phyloP scores from a whole-genome alignment of 2,888 invertebrate genomes.

The Cosmorhoe ocellata region DNA sequence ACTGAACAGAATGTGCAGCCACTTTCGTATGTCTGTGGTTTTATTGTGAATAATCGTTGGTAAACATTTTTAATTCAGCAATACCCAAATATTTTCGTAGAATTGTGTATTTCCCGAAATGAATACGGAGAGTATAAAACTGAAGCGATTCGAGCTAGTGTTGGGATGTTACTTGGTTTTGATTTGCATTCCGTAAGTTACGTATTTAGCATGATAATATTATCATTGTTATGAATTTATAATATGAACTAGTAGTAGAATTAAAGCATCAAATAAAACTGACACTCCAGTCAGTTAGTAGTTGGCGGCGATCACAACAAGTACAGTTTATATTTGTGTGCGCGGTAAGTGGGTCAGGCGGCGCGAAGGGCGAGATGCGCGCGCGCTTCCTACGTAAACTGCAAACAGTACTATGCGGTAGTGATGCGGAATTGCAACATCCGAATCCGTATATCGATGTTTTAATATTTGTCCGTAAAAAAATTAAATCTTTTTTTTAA shows the following conservation, averaged over 20 bases:
- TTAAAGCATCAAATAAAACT: slow-evolving; percentile 11
- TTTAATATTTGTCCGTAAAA: neutral
- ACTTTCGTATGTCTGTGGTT: slow-evolving; percentile 20
- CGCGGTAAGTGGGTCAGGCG: slow-evolving; percentile 59
- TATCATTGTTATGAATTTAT: neutral
- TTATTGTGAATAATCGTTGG: neutral
- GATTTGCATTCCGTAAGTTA: too few relatives aligned
- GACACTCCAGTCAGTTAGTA: slow-evolving; percentile 25
- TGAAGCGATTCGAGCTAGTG: too few relatives aligned
- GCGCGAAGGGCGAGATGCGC: slow-evolving; percentile 64
- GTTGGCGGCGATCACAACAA: slow-evolving; percentile 36
- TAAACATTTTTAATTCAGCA: too few relatives aligned
- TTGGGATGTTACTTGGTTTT: too few relatives aligned
- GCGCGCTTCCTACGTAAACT: slow-evolving; percentile 58
- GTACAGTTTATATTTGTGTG: slow-evolving; percentile 44
- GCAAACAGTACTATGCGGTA: slow-evolving; percentile 36
- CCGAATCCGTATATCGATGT: slow-evolving; percentile 25
- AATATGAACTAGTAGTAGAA: neutral
- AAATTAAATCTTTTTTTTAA: neutral
- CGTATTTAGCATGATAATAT: too few relatives aligned
- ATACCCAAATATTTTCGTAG: too few relatives aligned
- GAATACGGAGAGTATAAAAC: too few relatives aligned
- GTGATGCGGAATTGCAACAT: slow-evolving; percentile 39
- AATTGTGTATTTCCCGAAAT: too few relatives aligned
- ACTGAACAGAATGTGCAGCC: slow-evolving; percentile 22